A percentile compares a stretch with the other conserved stretches of the same genome.
These are phyloP conservation scores for Caenorhabditis zanzibari DNA, from an alignment of 2,888 invertebrate species.

Conservation along the genomic window DNA sequence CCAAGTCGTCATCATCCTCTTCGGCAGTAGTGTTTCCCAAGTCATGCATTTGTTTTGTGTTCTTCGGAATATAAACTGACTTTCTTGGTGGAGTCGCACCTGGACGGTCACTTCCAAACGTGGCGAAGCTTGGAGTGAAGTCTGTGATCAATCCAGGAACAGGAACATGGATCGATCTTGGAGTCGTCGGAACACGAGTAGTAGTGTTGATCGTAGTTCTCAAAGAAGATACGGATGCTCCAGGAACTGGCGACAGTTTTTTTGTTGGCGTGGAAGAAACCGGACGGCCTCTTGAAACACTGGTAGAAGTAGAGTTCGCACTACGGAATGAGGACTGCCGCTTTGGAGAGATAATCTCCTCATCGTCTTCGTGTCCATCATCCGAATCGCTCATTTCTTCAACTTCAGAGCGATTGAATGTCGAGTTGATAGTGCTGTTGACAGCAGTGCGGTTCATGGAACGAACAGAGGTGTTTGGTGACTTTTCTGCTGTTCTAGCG, in stretches of 20 bases:
- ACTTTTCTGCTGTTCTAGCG: conserved; percentile 15
- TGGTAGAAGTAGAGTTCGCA: not conserved
- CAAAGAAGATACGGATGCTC: conserved; percentile 5
- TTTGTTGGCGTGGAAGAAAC: conserved; percentile 65
- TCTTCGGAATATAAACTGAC: conserved; percentile 11
- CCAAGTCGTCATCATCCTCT: conserved; percentile 65
- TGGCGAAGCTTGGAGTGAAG: conserved; percentile 51
- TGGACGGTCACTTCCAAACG: conserved; percentile 54
- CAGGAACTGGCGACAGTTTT: conserved; percentile 12
- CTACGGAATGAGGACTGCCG: conserved; percentile 19
- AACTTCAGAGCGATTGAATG: conserved; percentile 51
- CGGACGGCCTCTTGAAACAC: conserved; percentile 44
- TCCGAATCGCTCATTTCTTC: conserved; percentile 57
- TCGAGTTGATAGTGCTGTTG: conserved; percentile 30
- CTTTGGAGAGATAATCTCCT: conserved; percentile 36
- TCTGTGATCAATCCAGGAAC: conserved; percentile 54
- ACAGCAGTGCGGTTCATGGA: conserved; percentile 22
- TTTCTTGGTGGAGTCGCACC: conserved; percentile 67
- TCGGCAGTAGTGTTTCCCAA: conserved; percentile 66
- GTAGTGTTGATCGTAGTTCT: conserved; percentile 33
- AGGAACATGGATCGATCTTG: conserved; percentile 30
- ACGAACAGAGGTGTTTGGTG: conserved; percentile 25
- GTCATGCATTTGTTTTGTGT: conserved; percentile 27
- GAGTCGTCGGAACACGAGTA: conserved; percentile 44
- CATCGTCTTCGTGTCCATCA: conserved; percentile 25